Conservation (phyloP, 2,888 invertebrate genomes). For the Teleiodes luculella region DNA sequence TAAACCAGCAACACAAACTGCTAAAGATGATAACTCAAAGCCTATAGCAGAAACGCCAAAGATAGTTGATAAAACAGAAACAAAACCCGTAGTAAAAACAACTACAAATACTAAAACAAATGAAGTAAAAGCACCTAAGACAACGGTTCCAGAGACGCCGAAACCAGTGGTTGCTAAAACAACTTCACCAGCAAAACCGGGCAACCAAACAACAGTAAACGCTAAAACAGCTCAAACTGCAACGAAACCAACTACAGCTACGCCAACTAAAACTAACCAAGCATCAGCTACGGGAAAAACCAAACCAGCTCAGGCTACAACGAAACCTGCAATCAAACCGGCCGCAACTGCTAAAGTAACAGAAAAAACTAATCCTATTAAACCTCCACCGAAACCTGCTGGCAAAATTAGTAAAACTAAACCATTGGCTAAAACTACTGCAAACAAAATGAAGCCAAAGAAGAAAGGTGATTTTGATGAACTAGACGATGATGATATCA, state of each 20-base stretch:
- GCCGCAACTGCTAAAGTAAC: background rate
- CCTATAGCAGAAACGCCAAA: background rate
- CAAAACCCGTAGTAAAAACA: background rate
- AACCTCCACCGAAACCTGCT: no score
- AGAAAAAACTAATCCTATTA: background rate
- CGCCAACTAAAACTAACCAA: no score
- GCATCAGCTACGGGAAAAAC: no score
- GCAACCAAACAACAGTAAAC: background rate
- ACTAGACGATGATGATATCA: constrained; percentile 56
- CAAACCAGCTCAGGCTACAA: no score
- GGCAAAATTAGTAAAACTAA: background rate
- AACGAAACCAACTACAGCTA: background rate
- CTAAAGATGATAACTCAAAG: background rate
- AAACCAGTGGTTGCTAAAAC: constrained; percentile 11
- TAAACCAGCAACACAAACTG: background rate
- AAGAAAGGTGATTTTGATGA: constrained; percentile 46
- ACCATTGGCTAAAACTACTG: constrained; percentile 2
- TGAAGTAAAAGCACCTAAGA: background rate
- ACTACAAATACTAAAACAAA: background rate
- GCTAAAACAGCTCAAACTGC: background rate
- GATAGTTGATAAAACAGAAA: background rate
- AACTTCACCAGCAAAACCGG: background rate
- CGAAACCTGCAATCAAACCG: no score
- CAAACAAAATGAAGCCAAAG: background rate
- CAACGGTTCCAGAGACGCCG: background rate